Evolutionary conservation across 2,888 invertebrate species (phyloP).

Genomic region (Chloromyia formosa): DNA sequence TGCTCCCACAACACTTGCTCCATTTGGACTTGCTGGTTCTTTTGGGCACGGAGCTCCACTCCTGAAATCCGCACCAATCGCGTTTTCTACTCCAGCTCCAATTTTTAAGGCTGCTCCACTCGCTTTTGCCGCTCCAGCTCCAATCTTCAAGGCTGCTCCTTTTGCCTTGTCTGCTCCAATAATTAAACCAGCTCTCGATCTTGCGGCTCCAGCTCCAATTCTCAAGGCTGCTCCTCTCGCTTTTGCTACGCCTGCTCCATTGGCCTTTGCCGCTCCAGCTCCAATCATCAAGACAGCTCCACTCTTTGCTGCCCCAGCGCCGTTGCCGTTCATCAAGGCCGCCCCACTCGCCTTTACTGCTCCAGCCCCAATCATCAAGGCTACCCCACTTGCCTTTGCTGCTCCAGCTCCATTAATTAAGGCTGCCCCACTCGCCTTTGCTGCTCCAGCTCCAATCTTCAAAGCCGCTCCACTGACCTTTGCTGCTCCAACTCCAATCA

Average conservation of each 20-base stretch:
- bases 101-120: conserved; percentile 8
- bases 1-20: background rate
- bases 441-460: conserved; percentile 25
- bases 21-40: background rate
- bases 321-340: too few relatives aligned
- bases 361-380: background rate
- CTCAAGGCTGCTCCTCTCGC: conserved; percentile 19
- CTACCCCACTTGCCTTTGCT: background rate
- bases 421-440: conserved; percentile 15
- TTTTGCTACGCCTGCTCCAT: conserved; percentile 20
- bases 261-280: background rate
- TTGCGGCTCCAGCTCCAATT: background rate
- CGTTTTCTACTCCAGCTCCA: background rate
- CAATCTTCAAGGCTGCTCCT: background rate
- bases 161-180: background rate
- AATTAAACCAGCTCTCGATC: background rate
- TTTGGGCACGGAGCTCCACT: conserved; percentile 9
- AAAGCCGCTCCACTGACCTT: conserved; percentile 3
- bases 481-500: conserved; percentile 25
- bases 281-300: background rate
- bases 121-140: conserved; percentile 14
- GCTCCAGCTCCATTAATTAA: conserved; percentile 9
- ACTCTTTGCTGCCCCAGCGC: background rate
- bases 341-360: background rate
- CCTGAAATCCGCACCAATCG: background rate